These are phyloP conservation scores for Augochlora pura DNA, from an alignment of 1,140 invertebrate species.

Conservation along the genomic window DNA sequence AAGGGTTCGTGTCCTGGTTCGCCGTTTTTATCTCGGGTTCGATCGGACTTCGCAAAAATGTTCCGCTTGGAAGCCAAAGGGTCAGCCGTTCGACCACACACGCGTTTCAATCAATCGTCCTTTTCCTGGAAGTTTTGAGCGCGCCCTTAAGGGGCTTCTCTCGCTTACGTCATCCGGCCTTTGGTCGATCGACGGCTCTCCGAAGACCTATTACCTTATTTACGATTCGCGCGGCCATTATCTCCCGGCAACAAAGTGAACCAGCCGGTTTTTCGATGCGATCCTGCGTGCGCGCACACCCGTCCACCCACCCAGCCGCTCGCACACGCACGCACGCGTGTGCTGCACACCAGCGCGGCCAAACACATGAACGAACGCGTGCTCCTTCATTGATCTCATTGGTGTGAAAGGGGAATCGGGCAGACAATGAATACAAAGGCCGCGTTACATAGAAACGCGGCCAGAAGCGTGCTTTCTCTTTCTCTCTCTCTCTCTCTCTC, in stretches of 20 bases:
- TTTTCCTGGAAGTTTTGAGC: slow-evolving; percentile 35
- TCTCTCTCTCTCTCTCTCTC: no score
- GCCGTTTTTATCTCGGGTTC: neutral
- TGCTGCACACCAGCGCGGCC: no score
- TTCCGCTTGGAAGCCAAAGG: neutral
- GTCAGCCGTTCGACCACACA: neutral
- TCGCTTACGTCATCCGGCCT: slow-evolving; percentile 65
- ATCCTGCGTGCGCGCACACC: slow-evolving; percentile 30
- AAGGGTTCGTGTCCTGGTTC: no score
- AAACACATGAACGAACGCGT: neutral
- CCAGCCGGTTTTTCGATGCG: slow-evolving; percentile 67
- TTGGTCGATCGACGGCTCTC: slow-evolving; percentile 50
- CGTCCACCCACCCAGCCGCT: neutral
- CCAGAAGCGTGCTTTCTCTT: slow-evolving; percentile 36
- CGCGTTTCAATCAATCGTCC: neutral
- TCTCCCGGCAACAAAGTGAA: slow-evolving; percentile 67
- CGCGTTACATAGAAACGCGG: slow-evolving; percentile 18
- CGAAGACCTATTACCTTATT: slow-evolving; percentile 69
- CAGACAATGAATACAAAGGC: slow-evolving; percentile 65
- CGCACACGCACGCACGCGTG: neutral
- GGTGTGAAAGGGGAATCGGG: slow-evolving; percentile 59
- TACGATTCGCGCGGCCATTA: slow-evolving; percentile 69
- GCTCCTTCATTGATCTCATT: slow-evolving; percentile 50
- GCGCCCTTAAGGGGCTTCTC: slow-evolving; percentile 54
- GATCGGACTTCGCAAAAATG: neutral